Evolutionary conservation across 2,113 vertebrate genomes (phyloP).

Genomic region (Rhombomys opimus): DNA sequence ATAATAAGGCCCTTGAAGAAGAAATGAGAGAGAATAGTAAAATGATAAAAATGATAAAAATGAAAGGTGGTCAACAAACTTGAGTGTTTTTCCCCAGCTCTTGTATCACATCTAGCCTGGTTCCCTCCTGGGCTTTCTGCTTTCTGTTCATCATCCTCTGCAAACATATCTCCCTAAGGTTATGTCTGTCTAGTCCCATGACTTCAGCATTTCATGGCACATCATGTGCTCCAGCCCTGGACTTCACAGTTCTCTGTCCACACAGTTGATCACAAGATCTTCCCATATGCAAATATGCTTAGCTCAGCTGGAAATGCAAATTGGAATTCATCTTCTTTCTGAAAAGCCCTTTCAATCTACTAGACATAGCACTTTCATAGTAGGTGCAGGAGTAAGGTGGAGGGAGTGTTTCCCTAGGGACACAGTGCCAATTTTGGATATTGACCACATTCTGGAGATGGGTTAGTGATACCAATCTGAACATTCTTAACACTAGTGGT

Average conservation of each 20-base stretch:
- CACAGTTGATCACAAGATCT: background rate
- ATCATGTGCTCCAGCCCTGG: background rate
- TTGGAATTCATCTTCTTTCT: background rate
- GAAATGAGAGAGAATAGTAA: background rate
- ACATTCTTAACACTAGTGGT: background rate
- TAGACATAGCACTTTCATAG: background rate
- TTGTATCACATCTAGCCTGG: background rate
- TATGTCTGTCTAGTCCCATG: background rate
- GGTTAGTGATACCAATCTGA: background rate
- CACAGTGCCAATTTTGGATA: background rate
- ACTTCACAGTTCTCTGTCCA: constrained; percentile 4
- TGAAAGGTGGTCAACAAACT: background rate
- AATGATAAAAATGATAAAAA: background rate
- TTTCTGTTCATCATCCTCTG: background rate
- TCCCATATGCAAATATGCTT: constrained; percentile 44
- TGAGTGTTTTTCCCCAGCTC: background rate
- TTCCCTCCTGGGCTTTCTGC: background rate
- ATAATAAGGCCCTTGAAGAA: constrained; percentile 9
- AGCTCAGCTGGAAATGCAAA: constrained; percentile 27
- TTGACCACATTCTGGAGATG: constrained; percentile 15
- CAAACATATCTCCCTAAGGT: background rate
- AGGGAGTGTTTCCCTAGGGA: background rate
- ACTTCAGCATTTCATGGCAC: background rate
- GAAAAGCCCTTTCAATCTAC: background rate
- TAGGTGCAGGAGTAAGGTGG: background rate